A percentile compares a stretch with the other conserved stretches of the same genome.
These are phyloP conservation scores for Trissolcus brochymenae DNA, from an alignment of 2,888 invertebrate species.

Conservation along the genomic window DNA sequence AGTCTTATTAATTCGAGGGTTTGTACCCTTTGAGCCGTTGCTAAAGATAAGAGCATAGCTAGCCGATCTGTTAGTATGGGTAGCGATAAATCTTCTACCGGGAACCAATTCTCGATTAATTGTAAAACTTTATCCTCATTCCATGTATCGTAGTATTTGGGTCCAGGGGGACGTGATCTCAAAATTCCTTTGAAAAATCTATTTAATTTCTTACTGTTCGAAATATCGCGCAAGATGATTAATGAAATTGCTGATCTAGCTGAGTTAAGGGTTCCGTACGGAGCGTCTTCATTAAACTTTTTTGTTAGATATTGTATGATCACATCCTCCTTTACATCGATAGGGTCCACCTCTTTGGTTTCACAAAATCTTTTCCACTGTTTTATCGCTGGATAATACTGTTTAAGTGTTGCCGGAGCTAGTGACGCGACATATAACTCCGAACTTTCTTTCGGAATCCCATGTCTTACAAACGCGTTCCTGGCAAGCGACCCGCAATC, in stretches of 20 bases:
- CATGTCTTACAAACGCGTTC: conserved; percentile 6
- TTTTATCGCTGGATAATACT: conserved; percentile 56
- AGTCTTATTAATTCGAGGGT: conserved; percentile 4
- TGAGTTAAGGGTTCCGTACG: conserved; percentile 51
- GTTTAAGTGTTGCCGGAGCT: conserved; percentile 50
- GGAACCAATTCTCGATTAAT: conserved; percentile 6
- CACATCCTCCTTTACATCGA: not conserved
- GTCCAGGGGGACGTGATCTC: not conserved
- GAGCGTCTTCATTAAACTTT: conserved; percentile 34
- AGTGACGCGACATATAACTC: conserved; percentile 56
- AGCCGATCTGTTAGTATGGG: not conserved
- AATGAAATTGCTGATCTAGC: conserved; percentile 40
- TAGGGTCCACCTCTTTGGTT: conserved; percentile 9
- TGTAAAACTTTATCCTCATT: conserved; percentile 4
- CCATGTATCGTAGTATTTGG: conserved; percentile 17
- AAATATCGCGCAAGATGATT: not conserved
- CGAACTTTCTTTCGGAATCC: conserved; percentile 22
- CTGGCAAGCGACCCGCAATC: conserved; percentile 26
- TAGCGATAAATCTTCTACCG: not conserved
- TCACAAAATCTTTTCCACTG: conserved; percentile 57
- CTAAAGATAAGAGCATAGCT: conserved; percentile 6
- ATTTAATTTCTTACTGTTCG: conserved; percentile 1
- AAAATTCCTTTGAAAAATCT: conserved; percentile 14
- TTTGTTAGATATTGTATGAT: conserved; percentile 44
- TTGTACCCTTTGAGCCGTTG: conserved; percentile 13